Evolutionary conservation across 2,797 vertebrate species (phyloP), one percentile per base, ranked within the genome.

Genomic region (Mallotus villosus): DNA sequence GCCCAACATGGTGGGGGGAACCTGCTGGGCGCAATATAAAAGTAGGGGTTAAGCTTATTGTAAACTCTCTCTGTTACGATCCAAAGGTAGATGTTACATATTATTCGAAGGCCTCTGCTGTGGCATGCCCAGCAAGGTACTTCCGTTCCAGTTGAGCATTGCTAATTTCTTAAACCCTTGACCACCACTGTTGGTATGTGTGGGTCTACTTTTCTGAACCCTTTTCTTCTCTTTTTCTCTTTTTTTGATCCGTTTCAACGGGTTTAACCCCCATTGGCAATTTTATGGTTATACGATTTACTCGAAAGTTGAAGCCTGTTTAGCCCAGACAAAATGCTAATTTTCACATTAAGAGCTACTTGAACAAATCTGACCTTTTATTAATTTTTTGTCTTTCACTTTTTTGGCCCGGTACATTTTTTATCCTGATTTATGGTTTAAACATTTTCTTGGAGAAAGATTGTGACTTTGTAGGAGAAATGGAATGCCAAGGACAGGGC

Each of bases 1-100:
- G 88, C 88, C 90, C 92, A 89, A 91, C 88, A 92, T 93, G 93
- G 88, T 91, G 91, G 90, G 84, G 87, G 83, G 84, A 88, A 88
- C 94, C 92, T 91, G 92, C 94, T 95, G 94, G 86, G 93, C 86
- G 86, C 85, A 90, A 92, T 93, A 92, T 93, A 94, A 92, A 93
- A 93, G 91, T 91, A 84, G 91, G 88, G 94, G 94, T 94, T 94
- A 96, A 95, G 94, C 93, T 93, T 85, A 94, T 96, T 89, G 86
- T 93, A 94, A 95, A 95, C 90, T 93, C 89, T 84, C 87, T 86
- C 87, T 77, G 84, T 92, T 91, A 86, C 87, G 89, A 90, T 93
- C 93, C 89, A 90, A 85, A 90, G 92, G 88, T 91, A 92, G 91
- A 92, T 82, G 90, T 89, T 91, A 88, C 92, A 88, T 93, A 89